phyloP scores from a whole-genome alignment of 2,113 vertebrate species.

The Mungos mungo region DNA sequence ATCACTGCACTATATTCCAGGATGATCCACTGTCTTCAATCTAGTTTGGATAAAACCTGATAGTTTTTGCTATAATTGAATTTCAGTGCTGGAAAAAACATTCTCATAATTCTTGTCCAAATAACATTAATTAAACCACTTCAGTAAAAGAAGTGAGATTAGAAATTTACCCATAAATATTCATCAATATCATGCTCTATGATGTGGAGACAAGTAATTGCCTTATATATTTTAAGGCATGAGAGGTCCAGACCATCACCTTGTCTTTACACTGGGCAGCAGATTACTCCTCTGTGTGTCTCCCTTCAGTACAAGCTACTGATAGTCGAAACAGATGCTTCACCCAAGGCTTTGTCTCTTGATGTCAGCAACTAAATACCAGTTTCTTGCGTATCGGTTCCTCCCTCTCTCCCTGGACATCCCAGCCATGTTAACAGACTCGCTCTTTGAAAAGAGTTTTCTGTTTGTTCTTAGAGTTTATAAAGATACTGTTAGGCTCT shows the following conservation, averaged over 20 bases:
- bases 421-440: neutral
- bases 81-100: neutral
- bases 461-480: neutral
- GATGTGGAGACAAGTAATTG: neutral
- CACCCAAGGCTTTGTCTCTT: rapidly evolving
- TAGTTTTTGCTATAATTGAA: neutral
- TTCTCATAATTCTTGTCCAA: neutral
- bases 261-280: rapidly evolving
- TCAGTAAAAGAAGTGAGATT: neutral
- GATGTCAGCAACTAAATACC: rapidly evolving
- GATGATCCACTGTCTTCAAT: neutral
- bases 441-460: neutral
- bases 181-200: neutral
- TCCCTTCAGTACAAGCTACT: neutral
- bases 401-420: neutral
- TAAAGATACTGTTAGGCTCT: neutral
- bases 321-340: rapidly evolving
- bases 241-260: rapidly evolving
- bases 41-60: neutral
- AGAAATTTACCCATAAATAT: neutral
- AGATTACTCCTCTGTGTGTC: rapidly evolving
- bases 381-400: neutral
- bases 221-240: neutral
- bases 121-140: neutral
- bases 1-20: rapidly evolving